Percentiles rank a stretch among this genome's conserved stretches.
phyloP scores from a whole-genome alignment of 2,888 invertebrate species.

The Polymixis flavicincta region DNA sequence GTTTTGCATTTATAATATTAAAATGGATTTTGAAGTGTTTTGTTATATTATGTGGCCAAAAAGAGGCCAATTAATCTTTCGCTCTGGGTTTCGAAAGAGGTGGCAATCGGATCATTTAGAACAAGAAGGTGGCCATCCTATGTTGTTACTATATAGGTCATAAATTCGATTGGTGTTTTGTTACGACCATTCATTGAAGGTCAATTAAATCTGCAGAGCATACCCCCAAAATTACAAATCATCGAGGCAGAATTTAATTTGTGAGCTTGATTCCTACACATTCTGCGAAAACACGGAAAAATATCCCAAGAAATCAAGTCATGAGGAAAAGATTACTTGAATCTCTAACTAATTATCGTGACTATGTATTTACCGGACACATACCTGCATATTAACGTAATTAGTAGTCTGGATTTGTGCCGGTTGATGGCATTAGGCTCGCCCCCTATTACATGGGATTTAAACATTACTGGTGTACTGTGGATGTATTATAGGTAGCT shows the following conservation, averaged over 20 bases:
- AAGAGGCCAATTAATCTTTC: not conserved
- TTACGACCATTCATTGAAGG: not conserved
- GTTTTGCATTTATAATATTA: not conserved
- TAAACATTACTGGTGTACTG: not conserved
- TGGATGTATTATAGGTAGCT: not conserved
- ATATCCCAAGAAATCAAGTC: slow-evolving; percentile 10
- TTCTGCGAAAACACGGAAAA: slow-evolving; percentile 33
- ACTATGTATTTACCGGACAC: slow-evolving; percentile 10
- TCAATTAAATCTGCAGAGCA: not conserved
- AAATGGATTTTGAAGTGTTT: too few relatives aligned
- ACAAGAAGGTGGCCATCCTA: not conserved
- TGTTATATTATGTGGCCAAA: too few relatives aligned
- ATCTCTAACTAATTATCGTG: slow-evolving; percentile 2
- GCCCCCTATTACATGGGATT: not conserved
- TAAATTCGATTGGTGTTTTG: not conserved
- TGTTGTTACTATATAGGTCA: not conserved
- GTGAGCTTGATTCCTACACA: not conserved
- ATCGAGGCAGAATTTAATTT: not conserved
- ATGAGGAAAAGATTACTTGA: slow-evolving; percentile 41
- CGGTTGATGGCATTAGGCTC: not conserved
- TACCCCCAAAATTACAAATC: not conserved
- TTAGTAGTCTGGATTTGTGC: not conserved
- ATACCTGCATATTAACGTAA: not conserved
- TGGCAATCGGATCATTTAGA: not conserved
- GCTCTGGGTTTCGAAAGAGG: not conserved